phyloP scores from a whole-genome alignment of 2,113 vertebrate species.

The Scopus umbretta region DNA sequence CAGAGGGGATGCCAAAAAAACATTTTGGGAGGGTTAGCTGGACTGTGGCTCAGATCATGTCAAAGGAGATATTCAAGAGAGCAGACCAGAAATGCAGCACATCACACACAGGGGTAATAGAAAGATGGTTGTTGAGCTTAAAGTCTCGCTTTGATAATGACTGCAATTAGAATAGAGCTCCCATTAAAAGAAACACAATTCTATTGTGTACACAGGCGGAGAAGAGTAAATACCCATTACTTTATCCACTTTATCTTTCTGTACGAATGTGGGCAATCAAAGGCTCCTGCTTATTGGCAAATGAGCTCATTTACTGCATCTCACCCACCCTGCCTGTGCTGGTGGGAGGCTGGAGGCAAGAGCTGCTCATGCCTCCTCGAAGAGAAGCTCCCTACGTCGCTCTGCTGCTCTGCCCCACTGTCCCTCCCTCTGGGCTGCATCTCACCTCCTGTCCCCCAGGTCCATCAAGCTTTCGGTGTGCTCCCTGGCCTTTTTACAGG shows the following conservation, averaged over 20 bases:
- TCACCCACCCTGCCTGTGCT: neutral
- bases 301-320: neutral
- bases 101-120: neutral
- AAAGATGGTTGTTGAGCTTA: neutral
- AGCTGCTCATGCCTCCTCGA: neutral
- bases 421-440: neutral
- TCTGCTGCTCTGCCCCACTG: neutral
- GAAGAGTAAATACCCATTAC: conserved; percentile 59
- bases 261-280: neutral
- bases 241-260: conserved; percentile 29
- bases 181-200: conserved; percentile 15
- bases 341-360: neutral
- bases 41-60: rapidly evolving
- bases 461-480: neutral
- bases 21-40: neutral
- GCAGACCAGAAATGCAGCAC: neutral
- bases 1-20: neutral
- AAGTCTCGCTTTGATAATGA: neutral
- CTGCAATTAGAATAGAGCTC: conserved; percentile 24
- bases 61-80: neutral
- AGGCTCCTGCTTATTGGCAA: neutral
- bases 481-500: neutral
- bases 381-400: rapidly evolving
- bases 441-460: neutral
- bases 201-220: neutral